Percentiles rank a stretch among this genome's conserved stretches.
Evolutionary conservation across 1,140 invertebrate genomes (phyloP).

Genomic region (Spodoptera frugiperda): DNA sequence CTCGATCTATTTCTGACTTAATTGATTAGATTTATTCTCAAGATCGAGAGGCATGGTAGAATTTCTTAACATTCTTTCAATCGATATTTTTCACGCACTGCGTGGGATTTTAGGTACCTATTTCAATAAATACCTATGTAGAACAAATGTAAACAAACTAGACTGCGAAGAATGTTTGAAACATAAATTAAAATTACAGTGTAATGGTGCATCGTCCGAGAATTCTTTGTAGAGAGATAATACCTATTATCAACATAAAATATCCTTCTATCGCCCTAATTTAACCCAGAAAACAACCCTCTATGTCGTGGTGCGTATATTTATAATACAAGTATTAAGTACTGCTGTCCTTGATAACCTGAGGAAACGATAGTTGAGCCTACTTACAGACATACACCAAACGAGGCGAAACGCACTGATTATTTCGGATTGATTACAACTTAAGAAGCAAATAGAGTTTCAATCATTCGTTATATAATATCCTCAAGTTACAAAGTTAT

Average conservation of each 20-base stretch:
- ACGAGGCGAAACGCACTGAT: background rate
- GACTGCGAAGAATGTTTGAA: background rate
- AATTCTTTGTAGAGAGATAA: too few species aligned
- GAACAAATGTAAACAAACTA: background rate
- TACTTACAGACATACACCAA: background rate
- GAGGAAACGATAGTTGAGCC: too few species aligned
- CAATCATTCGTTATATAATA: background rate
- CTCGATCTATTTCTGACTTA: constrained; percentile 21
- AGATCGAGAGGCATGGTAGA: background rate
- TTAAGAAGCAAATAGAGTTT: constrained; percentile 1
- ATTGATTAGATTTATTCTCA: constrained; percentile 14
- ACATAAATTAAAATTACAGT: too few species aligned
- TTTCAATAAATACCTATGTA: background rate
- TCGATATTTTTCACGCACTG: background rate
- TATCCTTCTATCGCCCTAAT: too few species aligned
- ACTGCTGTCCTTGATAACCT: too few species aligned
- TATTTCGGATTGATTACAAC: constrained; percentile 4
- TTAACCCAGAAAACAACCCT: too few species aligned
- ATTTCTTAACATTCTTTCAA: background rate
- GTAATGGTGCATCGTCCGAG: too few species aligned
- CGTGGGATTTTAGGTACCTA: too few species aligned
- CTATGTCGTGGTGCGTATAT: too few species aligned
- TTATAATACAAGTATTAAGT: too few species aligned
- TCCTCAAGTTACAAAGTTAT: too few species aligned
- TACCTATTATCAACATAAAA: too few species aligned